Conservation (phyloP, 2,888 invertebrate species). For the Dexiosoma caninum region DNA sequence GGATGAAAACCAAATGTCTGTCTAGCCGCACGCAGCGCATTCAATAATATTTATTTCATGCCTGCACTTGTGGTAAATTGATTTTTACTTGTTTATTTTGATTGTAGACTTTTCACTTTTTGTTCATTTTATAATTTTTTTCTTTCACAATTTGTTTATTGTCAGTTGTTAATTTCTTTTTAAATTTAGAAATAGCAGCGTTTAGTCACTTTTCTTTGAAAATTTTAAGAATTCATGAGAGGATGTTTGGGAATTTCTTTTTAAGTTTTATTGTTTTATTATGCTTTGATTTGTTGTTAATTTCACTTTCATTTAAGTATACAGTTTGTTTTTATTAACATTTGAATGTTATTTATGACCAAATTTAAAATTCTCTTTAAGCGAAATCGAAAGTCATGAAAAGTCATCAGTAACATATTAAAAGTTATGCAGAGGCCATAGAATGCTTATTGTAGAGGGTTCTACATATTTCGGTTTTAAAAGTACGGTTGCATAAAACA, state of each 20-base stretch:
- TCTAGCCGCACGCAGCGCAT: not conserved
- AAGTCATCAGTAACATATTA: conserved; percentile 7
- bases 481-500: too few relatives aligned
- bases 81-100: conserved; percentile 30
- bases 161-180: conserved; percentile 24
- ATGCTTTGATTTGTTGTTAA: conserved; percentile 27
- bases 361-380: not conserved
- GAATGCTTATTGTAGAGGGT: not conserved
- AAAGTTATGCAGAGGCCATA: conserved; percentile 13
- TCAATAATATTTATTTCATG: conserved; percentile 19
- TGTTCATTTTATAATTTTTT: too few relatives aligned
- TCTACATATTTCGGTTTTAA: too few relatives aligned
- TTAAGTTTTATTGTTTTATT: not conserved
- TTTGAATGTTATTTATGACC: not conserved
- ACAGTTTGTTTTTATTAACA: not conserved
- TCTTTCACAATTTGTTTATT: conserved; percentile 32
- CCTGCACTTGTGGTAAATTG: not conserved
- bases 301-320: conserved; percentile 61
- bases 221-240: conserved; percentile 56
- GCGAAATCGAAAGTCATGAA: conserved; percentile 48
- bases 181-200: not conserved
- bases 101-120: conserved; percentile 53
- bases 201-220: conserved; percentile 10
- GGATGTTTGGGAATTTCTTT: conserved; percentile 14
- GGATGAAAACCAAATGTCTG: conserved; percentile 57